Conservation (phyloP, 2,113 vertebrate genomes). For the Morone saxatilis region DNA sequence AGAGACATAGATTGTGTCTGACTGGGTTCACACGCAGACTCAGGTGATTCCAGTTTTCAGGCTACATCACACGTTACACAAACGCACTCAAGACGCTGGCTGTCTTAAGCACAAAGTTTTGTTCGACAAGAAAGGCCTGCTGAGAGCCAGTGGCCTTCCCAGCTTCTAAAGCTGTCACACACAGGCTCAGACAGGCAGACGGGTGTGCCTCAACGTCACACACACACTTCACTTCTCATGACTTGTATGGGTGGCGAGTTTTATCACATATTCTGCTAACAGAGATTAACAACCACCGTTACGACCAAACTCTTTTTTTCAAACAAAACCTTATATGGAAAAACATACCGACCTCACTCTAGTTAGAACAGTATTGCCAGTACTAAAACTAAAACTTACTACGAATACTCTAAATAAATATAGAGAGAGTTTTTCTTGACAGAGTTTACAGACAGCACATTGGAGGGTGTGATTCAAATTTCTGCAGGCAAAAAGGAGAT, state of each 20-base stretch:
- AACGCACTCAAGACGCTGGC: background rate
- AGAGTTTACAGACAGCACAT: background rate
- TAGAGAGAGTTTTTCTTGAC: background rate
- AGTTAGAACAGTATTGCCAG: background rate
- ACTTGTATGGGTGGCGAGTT: background rate
- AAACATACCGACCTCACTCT: background rate
- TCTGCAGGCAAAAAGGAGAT: background rate
- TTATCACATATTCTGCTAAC: constrained; percentile 14
- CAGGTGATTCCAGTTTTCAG: constrained; percentile 27
- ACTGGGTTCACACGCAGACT: constrained; percentile 1
- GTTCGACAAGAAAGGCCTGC: constrained; percentile 11
- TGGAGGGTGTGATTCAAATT: constrained; percentile 8
- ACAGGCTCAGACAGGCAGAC: constrained; percentile 78
- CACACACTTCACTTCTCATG: constrained; percentile 17
- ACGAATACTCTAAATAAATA: background rate
- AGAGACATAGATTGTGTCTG: background rate
- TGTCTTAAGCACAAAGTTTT: background rate
- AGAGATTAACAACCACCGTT: background rate
- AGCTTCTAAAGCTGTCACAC: constrained; percentile 44
- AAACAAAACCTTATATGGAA: background rate
- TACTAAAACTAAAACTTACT: background rate
- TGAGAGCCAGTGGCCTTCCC: constrained; percentile 31
- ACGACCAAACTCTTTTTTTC: background rate
- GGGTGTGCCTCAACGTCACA: constrained; percentile 65
- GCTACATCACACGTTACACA: background rate